These are phyloP conservation scores for Trematomus bernacchii DNA, from an alignment of 2,797 vertebrate genomes.

Conservation along the genomic window DNA sequence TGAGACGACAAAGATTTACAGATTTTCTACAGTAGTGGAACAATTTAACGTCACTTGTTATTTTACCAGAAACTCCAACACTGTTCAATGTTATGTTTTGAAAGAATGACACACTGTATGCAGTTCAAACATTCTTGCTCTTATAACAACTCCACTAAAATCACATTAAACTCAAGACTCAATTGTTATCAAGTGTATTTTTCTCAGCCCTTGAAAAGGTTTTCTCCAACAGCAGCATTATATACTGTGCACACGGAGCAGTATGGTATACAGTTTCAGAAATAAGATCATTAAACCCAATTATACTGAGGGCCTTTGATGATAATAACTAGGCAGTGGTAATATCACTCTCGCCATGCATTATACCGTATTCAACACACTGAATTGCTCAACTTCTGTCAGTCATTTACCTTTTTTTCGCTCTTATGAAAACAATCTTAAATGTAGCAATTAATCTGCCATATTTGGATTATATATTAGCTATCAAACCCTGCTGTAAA, in stretches of 20 bases:
- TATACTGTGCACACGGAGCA: too few relatives aligned
- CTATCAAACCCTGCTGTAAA: neutral
- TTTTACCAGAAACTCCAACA: neutral
- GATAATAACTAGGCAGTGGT: constrained; percentile 24
- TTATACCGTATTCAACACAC: constrained; percentile 15
- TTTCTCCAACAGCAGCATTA: too few relatives aligned
- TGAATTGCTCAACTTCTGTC: neutral
- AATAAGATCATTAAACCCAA: constrained; percentile 37
- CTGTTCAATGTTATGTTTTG: neutral
- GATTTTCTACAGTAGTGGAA: neutral
- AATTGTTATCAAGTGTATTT: constrained; percentile 13
- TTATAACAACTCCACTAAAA: constrained; percentile 10
- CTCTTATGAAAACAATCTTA: neutral
- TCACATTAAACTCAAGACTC: neutral
- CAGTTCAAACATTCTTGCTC: constrained; percentile 2
- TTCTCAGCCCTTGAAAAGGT: neutral
- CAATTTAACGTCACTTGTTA: constrained; percentile 1
- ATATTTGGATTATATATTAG: neutral
- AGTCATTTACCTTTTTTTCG: neutral
- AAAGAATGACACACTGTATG: neutral
- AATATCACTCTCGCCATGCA: neutral
- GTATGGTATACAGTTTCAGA: constrained; percentile 40
- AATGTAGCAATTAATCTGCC: neutral
- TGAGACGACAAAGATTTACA: neutral
- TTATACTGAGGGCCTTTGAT: constrained; percentile 19